These are phyloP conservation scores for Henricia sp. DNA, from an alignment of 53 echinoderm and acorn worm species.

Conservation along the genomic window DNA sequence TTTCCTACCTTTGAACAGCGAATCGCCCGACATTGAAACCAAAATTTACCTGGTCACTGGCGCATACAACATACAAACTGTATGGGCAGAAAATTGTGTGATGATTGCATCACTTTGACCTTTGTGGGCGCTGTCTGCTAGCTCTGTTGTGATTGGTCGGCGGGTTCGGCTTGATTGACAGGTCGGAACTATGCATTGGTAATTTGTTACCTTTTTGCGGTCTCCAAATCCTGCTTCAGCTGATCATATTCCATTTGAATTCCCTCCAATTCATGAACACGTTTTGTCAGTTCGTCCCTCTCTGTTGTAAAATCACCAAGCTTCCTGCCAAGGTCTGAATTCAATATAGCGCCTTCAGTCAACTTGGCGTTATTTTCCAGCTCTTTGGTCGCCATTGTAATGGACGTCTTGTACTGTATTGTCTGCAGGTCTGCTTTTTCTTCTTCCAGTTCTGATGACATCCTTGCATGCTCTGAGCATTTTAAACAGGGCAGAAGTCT, in stretches of 20 bases:
- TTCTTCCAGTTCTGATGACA: constrained; percentile 7
- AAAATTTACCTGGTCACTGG: no score
- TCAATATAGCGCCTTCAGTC: constrained; percentile 43
- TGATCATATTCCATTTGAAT: not conserved
- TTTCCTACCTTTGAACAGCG: no score
- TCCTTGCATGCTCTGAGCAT: constrained; percentile 11
- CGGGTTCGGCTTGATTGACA: no score
- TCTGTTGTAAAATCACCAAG: constrained; percentile 1
- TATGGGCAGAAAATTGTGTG: no score
- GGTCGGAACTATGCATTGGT: no score
- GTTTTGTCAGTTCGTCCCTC: not conserved
- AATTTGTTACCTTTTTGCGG: constrained; percentile 20
- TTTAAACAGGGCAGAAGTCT: no score
- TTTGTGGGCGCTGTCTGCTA: no score
- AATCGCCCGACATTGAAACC: no score
- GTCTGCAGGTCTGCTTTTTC: not conserved
- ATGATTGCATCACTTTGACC: no score
- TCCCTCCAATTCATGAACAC: constrained; percentile 8
- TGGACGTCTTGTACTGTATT: constrained; percentile 5
- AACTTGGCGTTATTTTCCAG: constrained; percentile 42
- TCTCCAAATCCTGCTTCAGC: not conserved
- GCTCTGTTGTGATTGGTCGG: no score
- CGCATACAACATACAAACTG: no score
- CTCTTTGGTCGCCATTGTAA: constrained; percentile 51
- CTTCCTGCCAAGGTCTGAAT: constrained; percentile 24